A percentile compares a stretch with the other conserved stretches of the same genome.
Conservation (phyloP, 2,797 vertebrate species). For the Yasuhikotakia modesta region DNA sequence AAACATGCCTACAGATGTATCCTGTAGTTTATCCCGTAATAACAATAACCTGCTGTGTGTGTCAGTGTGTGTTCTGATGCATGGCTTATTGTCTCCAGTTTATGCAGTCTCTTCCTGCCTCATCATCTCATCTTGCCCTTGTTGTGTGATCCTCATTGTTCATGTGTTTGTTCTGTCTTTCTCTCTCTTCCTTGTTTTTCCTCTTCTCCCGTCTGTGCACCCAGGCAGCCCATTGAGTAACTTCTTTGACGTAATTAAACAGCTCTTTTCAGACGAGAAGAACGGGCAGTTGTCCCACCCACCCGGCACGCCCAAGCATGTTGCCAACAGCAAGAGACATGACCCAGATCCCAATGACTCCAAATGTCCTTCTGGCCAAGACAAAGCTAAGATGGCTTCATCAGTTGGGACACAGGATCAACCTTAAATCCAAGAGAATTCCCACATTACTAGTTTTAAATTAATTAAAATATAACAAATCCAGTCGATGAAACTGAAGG, state of each 20-base stretch:
- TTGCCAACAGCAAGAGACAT: constrained; percentile 85
- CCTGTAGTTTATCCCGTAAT: neutral
- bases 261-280: constrained; percentile 99
- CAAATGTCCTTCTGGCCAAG: constrained; percentile 88
- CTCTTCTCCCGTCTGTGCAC: constrained; percentile 79
- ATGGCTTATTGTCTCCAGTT: constrained; percentile 74
- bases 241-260: constrained; percentile 99
- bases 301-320: constrained; percentile 91
- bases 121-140: constrained; percentile 63
- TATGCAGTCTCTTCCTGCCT: constrained; percentile 53
- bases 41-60: neutral
- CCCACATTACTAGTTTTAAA: constrained; percentile 44
- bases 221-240: constrained; percentile 99
- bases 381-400: constrained; percentile 89
- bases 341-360: constrained; percentile 90
- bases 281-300: constrained; percentile 90
- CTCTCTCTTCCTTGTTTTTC: constrained; percentile 74
- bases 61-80: constrained; percentile 24
- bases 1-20: neutral
- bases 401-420: constrained; percentile 90
- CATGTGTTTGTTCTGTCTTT: constrained; percentile 81
- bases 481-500: constrained; percentile 18
- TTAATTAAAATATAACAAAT: constrained; percentile 9
- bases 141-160: constrained; percentile 75
- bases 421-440: constrained; percentile 75